Base-by-base conservation (phyloP, 2,888 invertebrate species). In the Machimus rusticus region DNA sequence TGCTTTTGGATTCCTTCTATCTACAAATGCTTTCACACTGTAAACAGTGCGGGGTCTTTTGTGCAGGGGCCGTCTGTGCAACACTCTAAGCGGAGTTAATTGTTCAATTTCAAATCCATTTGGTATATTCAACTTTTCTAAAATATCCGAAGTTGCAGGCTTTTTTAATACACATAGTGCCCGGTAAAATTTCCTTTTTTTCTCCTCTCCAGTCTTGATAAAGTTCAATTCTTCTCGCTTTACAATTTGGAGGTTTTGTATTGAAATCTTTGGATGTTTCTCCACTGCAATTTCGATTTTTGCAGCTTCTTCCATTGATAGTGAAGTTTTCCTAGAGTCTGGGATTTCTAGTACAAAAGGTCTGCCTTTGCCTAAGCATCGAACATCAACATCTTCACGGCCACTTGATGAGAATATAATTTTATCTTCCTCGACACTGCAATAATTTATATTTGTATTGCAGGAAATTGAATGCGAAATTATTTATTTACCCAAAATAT, bases 331-430 rank as follows among this genome's bases (percentile, higher is more conserved):
- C 89, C 93, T 93, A 0, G 97, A 95, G 92, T 97, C 95, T 0
- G 95, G 91, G 66, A 98, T 94, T 94, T 99, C 98, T 0, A 99
- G 93, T 0, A 97, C 97, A 93, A 99, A 99, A 0, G 99, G 99
- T 9, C 99, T 93, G 0, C 99, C 99, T 88, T 95, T 94, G 0
- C 98, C 98, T 88, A 99, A 93, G 93, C 98, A 99, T 87, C 98
- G 94, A 0, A 99, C 99, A 93, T 99, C 99, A 0, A 99, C 97
- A 93, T 99, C 99, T 93, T 99, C 99, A 57, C 99, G 94, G 0
- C 99, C 99, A 86, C 99, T 98, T 2, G 98, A 95, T 89, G 97
- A 95, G 93, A 99, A 98, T 91, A 96, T 96, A n/a, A 95, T 92
- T 39, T 91, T 91, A 1, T 90, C 89, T 1, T 89, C 89, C 0